phyloP scores from a whole-genome alignment of 2,113 vertebrate species.

The Paradoxurus hermaphroditus region DNA sequence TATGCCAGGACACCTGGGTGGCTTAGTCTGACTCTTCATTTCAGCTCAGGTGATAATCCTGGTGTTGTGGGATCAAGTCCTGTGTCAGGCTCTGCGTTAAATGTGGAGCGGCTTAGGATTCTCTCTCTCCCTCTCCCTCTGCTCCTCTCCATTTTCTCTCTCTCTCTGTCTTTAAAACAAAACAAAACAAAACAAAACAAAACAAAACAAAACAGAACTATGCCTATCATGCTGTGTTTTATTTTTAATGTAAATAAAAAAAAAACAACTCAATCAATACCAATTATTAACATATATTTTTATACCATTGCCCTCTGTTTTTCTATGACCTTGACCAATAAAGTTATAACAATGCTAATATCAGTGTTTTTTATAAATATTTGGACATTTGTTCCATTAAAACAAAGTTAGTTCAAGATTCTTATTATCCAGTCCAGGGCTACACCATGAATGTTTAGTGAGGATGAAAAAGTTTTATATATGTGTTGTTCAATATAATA shows the following conservation, averaged over 20 bases:
- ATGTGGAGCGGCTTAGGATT: too few relatives aligned
- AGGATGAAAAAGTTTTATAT: background rate
- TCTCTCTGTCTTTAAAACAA: too few relatives aligned
- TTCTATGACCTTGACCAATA: background rate
- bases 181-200: too few relatives aligned
- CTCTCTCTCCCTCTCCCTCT: too few relatives aligned
- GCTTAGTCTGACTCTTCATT: too few relatives aligned
- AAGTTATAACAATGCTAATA: background rate
- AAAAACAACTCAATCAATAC: background rate
- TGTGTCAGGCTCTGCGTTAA: too few relatives aligned
- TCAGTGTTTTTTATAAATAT: background rate
- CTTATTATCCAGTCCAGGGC: background rate
- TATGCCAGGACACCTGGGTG: too few relatives aligned
- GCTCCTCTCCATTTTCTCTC: too few relatives aligned
- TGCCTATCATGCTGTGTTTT: background rate
- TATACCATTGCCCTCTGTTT: background rate
- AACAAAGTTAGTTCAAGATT: background rate
- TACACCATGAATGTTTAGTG: background rate
- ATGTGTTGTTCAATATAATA: background rate
- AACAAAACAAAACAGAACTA: background rate
- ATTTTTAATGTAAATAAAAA: constrained; percentile 9
- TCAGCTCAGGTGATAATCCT: too few relatives aligned
- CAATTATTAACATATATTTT: background rate
- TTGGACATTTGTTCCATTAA: background rate
- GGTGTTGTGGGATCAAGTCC: too few relatives aligned